phyloP scores from a whole-genome alignment of 2,797 vertebrate genomes.

The Pelodytes ibericus region DNA sequence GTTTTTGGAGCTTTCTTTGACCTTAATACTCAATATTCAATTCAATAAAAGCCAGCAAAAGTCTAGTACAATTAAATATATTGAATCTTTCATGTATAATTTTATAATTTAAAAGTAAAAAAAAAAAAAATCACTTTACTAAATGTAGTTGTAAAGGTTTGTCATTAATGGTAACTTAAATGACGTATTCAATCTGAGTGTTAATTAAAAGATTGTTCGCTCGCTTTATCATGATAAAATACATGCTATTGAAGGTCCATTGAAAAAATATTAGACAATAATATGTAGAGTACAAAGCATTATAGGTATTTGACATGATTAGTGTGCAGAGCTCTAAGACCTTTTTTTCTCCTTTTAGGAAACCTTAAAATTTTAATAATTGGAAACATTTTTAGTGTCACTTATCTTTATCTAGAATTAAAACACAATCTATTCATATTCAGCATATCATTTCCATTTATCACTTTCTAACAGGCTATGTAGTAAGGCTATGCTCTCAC shows the following conservation, averaged over 20 bases:
- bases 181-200: conserved; percentile 43
- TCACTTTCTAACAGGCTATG: conserved; percentile 41
- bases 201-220: conserved; percentile 45
- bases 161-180: conserved; percentile 38
- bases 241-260: conserved; percentile 26
- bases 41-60: too few relatives aligned
- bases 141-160: conserved; percentile 35
- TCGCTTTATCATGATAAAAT: conserved; percentile 36
- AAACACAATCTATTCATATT: conserved; percentile 54
- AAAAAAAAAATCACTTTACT: conserved; percentile 13
- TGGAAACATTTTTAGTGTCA: conserved; percentile 52
- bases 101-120: conserved; percentile 31
- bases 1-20: too few relatives aligned
- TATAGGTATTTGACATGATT: conserved; percentile 44
- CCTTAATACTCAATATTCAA: too few relatives aligned
- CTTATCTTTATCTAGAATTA: conserved; percentile 52
- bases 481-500: conserved; percentile 15
- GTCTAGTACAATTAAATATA: too few relatives aligned
- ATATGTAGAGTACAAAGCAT: conserved; percentile 40
- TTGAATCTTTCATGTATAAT: conserved; percentile 18
- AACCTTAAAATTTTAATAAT: conserved; percentile 52
- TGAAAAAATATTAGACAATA: conserved; percentile 44
- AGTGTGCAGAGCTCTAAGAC: conserved; percentile 33
- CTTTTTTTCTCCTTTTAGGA: conserved; percentile 39
- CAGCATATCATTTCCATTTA: conserved; percentile 42